Conservation (phyloP, 2,113 vertebrate species). For the Thermophis baileyi region DNA sequence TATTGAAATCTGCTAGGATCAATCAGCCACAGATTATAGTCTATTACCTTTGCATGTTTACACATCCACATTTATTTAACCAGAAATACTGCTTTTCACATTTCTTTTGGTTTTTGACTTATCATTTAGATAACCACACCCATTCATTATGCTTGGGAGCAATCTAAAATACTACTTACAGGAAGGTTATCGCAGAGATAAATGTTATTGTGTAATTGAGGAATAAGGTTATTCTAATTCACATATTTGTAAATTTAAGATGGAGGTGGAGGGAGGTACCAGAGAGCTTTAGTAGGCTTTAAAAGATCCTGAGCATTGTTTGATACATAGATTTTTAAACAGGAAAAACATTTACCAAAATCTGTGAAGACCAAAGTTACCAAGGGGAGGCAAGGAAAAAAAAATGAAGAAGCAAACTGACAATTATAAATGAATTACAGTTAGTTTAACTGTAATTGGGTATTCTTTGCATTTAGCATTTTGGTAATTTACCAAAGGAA, state of each 20-base stretch:
- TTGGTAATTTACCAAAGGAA: background rate
- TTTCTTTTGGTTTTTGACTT: background rate
- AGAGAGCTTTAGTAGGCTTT: background rate
- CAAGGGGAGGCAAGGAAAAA: background rate
- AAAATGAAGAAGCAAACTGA: background rate
- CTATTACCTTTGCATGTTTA: background rate
- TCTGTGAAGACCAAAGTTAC: background rate
- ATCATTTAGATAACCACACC: background rate
- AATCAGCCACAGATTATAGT: background rate
- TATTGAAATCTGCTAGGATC: background rate
- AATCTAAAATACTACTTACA: background rate
- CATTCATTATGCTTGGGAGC: background rate
- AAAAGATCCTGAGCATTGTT: background rate
- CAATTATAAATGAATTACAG: background rate
- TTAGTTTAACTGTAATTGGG: background rate
- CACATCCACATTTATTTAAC: background rate
- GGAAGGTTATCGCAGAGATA: background rate
- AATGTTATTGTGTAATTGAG: background rate
- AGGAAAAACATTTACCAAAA: background rate
- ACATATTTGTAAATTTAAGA: background rate
- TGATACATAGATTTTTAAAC: background rate
- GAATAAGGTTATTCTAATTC: background rate
- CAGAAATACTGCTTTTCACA: background rate
- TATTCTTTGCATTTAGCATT: background rate
- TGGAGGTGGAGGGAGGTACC: background rate